Conservation (phyloP, 2,113 vertebrate species). For the Lophius piscatorius region DNA sequence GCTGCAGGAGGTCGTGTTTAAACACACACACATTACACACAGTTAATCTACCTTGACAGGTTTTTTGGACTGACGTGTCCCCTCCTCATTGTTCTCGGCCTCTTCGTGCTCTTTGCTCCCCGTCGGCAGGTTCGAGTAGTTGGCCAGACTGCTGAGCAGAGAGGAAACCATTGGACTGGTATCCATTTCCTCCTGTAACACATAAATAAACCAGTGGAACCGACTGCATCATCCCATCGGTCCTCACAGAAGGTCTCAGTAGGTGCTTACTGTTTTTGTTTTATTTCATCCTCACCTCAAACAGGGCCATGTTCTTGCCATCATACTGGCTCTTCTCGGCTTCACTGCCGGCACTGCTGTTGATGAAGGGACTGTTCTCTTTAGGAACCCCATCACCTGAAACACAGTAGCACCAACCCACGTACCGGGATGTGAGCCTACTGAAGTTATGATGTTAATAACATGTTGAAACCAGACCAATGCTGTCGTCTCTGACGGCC, state of each 20-base stretch:
- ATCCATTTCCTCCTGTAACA: constrained; percentile 95
- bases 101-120: constrained; percentile 97
- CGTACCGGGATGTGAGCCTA: neutral
- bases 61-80: constrained; percentile 66
- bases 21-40: neutral
- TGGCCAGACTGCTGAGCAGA: constrained; percentile 94
- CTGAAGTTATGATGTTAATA: too few relatives aligned
- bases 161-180: constrained; percentile 99
- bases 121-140: constrained; percentile 96
- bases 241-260: too few relatives aligned
- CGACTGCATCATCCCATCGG: neutral
- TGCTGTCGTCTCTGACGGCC: too few relatives aligned
- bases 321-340: constrained; percentile 93
- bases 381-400: constrained; percentile 94
- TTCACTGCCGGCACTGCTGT: constrained; percentile 87
- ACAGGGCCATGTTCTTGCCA: constrained; percentile 96
- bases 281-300: constrained; percentile 79
- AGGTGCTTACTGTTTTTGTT: neutral
- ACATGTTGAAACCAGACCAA: too few relatives aligned
- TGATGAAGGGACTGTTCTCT: constrained; percentile 97
- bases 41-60: constrained; percentile 59
- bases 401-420: constrained; percentile 5
- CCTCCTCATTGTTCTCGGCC: constrained; percentile 93
- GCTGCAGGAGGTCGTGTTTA: neutral
- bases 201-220: neutral